Evolutionary conservation across 1,140 invertebrate genomes (phyloP).

Genomic region (Pogonomyrmex barbatus): DNA sequence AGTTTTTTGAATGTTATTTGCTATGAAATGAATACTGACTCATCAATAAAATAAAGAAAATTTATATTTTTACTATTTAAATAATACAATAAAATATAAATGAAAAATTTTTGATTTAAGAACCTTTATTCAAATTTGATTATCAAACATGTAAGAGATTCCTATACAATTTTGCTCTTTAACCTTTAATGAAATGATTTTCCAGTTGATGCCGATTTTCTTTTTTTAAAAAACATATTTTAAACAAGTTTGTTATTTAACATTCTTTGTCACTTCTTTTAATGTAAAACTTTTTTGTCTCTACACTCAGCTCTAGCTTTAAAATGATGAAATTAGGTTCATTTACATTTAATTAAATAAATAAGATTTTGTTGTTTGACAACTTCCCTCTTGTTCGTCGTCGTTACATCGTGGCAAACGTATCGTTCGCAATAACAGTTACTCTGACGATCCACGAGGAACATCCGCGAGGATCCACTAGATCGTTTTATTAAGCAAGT

Average conservation of each 20-base stretch:
- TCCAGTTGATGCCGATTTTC: background rate
- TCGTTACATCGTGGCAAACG: slow-evolving; percentile 8
- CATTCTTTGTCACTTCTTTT: background rate
- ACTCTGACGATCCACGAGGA: slow-evolving; percentile 28
- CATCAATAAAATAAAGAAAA: background rate
- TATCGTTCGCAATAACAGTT: slow-evolving; percentile 25
- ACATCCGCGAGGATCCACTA: slow-evolving; percentile 4
- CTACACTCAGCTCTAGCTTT: background rate
- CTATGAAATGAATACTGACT: background rate
- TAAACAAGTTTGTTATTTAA: background rate
- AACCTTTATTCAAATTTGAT: background rate
- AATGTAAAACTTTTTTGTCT: background rate
- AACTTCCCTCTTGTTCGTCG: slow-evolving; percentile 31
- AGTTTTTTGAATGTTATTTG: background rate
- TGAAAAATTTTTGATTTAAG: background rate
- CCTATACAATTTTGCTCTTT: background rate
- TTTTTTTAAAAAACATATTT: background rate
- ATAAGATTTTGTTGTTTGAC: slow-evolving; percentile 30
- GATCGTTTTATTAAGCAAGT: slow-evolving; percentile 34
- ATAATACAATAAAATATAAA: background rate
- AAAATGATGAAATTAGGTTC: background rate
- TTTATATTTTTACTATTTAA: background rate
- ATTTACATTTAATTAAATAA: background rate
- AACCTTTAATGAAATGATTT: background rate
- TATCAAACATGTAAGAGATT: background rate